phyloP scores from a whole-genome alignment of 2,113 vertebrate genomes.

The Galeopterus variegatus region DNA sequence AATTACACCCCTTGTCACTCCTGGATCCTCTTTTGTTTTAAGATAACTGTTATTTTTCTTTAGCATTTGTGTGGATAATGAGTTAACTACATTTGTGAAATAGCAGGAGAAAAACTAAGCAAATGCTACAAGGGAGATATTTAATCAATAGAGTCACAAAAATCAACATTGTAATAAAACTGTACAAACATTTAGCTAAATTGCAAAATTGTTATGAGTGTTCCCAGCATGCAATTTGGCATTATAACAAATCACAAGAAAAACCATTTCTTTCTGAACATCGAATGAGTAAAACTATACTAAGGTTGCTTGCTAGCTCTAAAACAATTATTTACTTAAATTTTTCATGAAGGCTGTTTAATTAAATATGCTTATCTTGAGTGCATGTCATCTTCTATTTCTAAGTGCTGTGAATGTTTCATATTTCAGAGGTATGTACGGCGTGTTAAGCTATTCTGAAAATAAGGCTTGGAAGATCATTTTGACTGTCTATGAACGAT shows the following conservation, averaged over 20 bases:
- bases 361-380: slow-evolving; percentile 61
- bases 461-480: slow-evolving; percentile 3
- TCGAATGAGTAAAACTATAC: neutral
- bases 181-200: slow-evolving; percentile 70
- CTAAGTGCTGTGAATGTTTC: neutral
- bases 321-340: slow-evolving; percentile 65
- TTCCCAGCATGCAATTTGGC: slow-evolving; percentile 6
- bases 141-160: slow-evolving; percentile 51
- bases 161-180: slow-evolving; percentile 66
- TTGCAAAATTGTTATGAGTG: slow-evolving; percentile 14
- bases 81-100: slow-evolving; percentile 48
- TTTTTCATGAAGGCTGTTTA: slow-evolving; percentile 70
- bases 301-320: neutral
- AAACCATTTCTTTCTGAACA: slow-evolving; percentile 54
- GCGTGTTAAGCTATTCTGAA: slow-evolving; percentile 4
- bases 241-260: slow-evolving; percentile 35
- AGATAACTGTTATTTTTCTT: slow-evolving; percentile 17
- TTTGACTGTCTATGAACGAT: slow-evolving; percentile 37
- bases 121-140: neutral
- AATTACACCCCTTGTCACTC: neutral
- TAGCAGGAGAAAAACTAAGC: slow-evolving; percentile 34
- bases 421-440: slow-evolving; percentile 18
- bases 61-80: slow-evolving; percentile 22
- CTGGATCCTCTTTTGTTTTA: neutral
- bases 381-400: slow-evolving; percentile 37